phyloP scores from a whole-genome alignment of 2,797 vertebrate species.

The Perodicticus potto region DNA sequence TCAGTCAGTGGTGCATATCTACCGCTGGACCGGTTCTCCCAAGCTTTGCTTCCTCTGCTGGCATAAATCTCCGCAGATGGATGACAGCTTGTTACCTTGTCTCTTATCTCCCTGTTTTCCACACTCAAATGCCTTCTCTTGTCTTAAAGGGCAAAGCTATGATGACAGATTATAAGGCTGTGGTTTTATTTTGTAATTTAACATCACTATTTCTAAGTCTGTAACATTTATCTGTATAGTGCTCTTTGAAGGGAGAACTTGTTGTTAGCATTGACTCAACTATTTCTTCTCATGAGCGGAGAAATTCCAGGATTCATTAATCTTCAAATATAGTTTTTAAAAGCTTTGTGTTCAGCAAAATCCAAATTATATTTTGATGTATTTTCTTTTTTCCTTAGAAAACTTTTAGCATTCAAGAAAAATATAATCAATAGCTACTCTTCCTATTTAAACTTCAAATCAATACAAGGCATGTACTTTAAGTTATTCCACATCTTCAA shows the following conservation, averaged over 20 bases:
- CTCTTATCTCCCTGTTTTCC: slow-evolving; percentile 60
- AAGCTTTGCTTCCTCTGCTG: slow-evolving; percentile 51
- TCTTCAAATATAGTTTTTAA: slow-evolving; percentile 35
- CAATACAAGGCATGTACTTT: not conserved
- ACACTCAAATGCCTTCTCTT: slow-evolving; percentile 54
- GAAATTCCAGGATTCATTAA: slow-evolving; percentile 40
- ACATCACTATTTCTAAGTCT: slow-evolving; percentile 37
- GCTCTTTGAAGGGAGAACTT: not conserved
- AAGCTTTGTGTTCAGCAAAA: slow-evolving; percentile 56
- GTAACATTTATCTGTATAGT: not conserved
- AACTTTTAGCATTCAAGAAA: slow-evolving; percentile 23
- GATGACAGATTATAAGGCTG: slow-evolving; percentile 18
- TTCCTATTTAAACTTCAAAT: slow-evolving; percentile 34
- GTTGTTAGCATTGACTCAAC: slow-evolving; percentile 54
- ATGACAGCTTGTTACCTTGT: slow-evolving; percentile 46
- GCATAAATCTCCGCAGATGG: slow-evolving; percentile 41
- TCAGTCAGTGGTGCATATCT: slow-evolving; percentile 34
- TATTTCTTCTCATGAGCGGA: not conserved
- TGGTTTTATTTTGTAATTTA: slow-evolving; percentile 44
- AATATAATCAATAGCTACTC: not conserved
- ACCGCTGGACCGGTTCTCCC: slow-evolving; percentile 35
- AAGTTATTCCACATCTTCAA: not conserved
- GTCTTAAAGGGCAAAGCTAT: slow-evolving; percentile 37
- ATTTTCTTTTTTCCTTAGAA: slow-evolving; percentile 51
- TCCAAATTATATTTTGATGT: slow-evolving; percentile 39